These are phyloP conservation scores for Thunnus thynnus DNA, from an alignment of 2,113 vertebrate genomes.

Conservation along the genomic window DNA sequence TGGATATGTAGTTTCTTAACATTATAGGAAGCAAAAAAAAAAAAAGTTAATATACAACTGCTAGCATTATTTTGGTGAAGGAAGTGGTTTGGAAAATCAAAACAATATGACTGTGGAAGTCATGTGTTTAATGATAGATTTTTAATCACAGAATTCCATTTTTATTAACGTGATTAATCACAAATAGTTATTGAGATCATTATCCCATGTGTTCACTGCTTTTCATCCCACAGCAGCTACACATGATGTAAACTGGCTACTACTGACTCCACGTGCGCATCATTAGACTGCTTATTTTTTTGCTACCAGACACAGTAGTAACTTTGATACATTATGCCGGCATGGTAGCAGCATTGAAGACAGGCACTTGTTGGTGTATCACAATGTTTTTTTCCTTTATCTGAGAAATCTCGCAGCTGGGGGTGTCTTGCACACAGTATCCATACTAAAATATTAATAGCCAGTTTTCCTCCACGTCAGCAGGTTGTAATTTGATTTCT, in stretches of 20 bases:
- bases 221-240: slow-evolving; percentile 8
- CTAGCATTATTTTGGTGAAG: not conserved
- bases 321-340: slow-evolving; percentile 24
- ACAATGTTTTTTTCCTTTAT: slow-evolving; percentile 22
- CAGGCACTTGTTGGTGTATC: slow-evolving; percentile 75
- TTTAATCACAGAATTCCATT: not conserved
- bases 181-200: too few relatives aligned
- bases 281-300: slow-evolving; percentile 38
- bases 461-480: slow-evolving; percentile 70
- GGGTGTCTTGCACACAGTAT: slow-evolving; percentile 50
- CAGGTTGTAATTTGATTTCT: slow-evolving; percentile 79
- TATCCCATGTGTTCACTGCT: not conserved
- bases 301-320: not conserved
- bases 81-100: not conserved
- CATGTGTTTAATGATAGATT: not conserved
- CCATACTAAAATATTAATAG: slow-evolving; percentile 79
- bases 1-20: slow-evolving; percentile 9
- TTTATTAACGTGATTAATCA: too few relatives aligned
- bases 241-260: not conserved
- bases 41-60: not conserved
- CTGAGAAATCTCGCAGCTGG: slow-evolving; percentile 50
- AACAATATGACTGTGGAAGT: not conserved
- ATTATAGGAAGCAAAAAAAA: not conserved
- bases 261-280: slow-evolving; percentile 21
- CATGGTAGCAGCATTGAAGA: slow-evolving; percentile 26